These are phyloP conservation scores for Poeciliopsis turneri DNA, from an alignment of 2,797 vertebrate species.

Conservation along the genomic window DNA sequence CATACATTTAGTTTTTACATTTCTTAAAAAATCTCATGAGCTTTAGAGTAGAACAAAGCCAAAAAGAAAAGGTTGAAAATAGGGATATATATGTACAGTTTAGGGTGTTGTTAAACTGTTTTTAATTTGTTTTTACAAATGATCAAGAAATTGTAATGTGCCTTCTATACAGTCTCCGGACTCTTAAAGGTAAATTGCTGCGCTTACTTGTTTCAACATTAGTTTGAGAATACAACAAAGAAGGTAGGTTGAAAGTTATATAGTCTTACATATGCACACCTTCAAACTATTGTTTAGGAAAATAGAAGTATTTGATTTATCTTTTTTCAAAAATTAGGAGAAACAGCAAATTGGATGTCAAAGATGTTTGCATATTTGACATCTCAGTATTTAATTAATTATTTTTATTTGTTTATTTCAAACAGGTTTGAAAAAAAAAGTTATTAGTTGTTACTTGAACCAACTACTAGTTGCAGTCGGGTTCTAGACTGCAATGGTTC, in stretches of 20 bases:
- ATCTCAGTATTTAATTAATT: constrained; percentile 40
- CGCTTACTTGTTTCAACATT: constrained; percentile 1
- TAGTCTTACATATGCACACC: constrained; percentile 31
- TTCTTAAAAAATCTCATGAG: neutral
- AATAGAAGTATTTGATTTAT: constrained; percentile 36
- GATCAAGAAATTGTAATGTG: neutral
- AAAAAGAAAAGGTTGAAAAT: neutral
- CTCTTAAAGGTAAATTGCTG: constrained; percentile 9
- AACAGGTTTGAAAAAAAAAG: too few species aligned
- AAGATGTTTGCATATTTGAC: constrained; percentile 59
- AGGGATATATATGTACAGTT: neutral
- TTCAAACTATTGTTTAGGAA: constrained; percentile 27
- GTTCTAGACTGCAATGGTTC: too few species aligned
- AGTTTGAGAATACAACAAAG: constrained; percentile 6
- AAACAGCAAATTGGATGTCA: constrained; percentile 57
- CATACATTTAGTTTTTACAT: neutral
- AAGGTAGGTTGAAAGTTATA: constrained; percentile 18
- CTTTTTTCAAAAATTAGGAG: constrained; percentile 16
- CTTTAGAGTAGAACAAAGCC: neutral
- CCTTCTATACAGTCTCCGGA: neutral
- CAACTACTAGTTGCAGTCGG: too few species aligned
- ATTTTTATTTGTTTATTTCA: too few species aligned
- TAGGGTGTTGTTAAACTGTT: neutral
- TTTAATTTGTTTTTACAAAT: constrained; percentile 17
- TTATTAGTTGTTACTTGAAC: too few species aligned